A percentile compares a stretch with the other conserved stretches of the same genome.
phyloP scores from a whole-genome alignment of 2,888 invertebrate genomes.

The Eurytoma californica region DNA sequence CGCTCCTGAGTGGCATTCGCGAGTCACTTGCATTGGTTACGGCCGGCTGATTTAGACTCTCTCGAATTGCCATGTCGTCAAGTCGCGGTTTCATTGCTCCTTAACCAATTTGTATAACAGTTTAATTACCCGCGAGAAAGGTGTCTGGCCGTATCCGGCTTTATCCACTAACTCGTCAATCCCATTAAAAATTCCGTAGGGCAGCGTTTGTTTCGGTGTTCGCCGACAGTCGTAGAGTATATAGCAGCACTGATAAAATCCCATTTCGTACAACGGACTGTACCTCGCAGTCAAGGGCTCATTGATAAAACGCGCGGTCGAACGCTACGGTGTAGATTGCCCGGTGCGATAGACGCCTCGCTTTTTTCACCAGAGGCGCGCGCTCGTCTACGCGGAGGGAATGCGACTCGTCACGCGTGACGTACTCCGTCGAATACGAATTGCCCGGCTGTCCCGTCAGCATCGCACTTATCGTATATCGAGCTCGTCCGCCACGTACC shows the following conservation, averaged over 20 bases:
- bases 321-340: constrained; percentile 11
- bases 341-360: background rate
- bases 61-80: background rate
- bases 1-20: constrained; percentile 50
- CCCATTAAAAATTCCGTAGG: background rate
- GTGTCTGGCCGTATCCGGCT: background rate
- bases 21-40: background rate
- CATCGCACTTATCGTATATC: no score
- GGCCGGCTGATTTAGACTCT: background rate
- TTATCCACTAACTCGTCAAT: background rate
- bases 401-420: constrained; percentile 9
- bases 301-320: constrained; percentile 28
- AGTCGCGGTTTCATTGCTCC: background rate
- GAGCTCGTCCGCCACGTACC: no score
- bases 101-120: no score
- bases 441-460: no score
- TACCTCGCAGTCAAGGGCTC: constrained; percentile 7
- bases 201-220: no score
- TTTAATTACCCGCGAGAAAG: no score
- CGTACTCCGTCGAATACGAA: no score
- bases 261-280: background rate
- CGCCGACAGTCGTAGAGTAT: background rate
- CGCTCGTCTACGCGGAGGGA: constrained; percentile 3
- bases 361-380: constrained; percentile 15
- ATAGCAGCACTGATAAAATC: background rate